Evolutionary conservation across 1,140 invertebrate genomes (phyloP).

Genomic region (Drosophila tani): DNA sequence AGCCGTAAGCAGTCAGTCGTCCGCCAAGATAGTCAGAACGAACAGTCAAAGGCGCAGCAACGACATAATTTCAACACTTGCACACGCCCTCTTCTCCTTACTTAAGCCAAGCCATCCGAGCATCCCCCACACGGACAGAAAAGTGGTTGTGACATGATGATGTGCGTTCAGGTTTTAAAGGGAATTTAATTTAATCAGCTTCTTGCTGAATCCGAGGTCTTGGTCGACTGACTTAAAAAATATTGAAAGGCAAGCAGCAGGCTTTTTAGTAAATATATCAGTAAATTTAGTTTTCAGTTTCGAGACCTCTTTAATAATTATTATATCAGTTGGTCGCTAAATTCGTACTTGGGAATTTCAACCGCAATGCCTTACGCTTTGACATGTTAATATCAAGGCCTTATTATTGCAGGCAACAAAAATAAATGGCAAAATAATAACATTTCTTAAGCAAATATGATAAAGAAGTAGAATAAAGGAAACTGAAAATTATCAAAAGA

Average conservation of each 20-base stretch:
- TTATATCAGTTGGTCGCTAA: too few relatives aligned
- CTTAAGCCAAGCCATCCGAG: conserved; percentile 36
- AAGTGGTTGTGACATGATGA: conserved; percentile 3
- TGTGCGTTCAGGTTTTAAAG: not conserved
- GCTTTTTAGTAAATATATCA: too few relatives aligned
- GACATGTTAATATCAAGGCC: not conserved
- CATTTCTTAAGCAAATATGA: too few relatives aligned
- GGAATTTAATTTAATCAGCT: not conserved
- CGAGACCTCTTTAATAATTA: too few relatives aligned
- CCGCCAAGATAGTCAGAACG: conserved; percentile 16
- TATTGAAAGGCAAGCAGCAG: too few relatives aligned
- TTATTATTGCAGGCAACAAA: too few relatives aligned
- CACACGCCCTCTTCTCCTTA: conserved; percentile 50
- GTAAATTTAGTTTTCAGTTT: too few relatives aligned
- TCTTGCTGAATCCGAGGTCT: not conserved
- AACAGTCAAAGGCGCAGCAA: conserved; percentile 36
- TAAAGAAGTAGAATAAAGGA: too few relatives aligned
- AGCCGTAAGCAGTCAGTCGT: conserved; percentile 42
- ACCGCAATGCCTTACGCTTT: not conserved
- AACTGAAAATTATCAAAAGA: too few relatives aligned
- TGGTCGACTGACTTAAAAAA: not conserved
- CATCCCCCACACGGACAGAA: conserved; percentile 11
- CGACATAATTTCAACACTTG: conserved; percentile 64
- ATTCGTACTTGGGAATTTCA: not conserved
- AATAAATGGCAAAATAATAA: conserved; percentile 2